Evolutionary conservation across 64 coral and sea anemone genomes (phyloP), one percentile per base, ranked within the genome.

Genomic region (Pachyseris speciosa): DNA sequence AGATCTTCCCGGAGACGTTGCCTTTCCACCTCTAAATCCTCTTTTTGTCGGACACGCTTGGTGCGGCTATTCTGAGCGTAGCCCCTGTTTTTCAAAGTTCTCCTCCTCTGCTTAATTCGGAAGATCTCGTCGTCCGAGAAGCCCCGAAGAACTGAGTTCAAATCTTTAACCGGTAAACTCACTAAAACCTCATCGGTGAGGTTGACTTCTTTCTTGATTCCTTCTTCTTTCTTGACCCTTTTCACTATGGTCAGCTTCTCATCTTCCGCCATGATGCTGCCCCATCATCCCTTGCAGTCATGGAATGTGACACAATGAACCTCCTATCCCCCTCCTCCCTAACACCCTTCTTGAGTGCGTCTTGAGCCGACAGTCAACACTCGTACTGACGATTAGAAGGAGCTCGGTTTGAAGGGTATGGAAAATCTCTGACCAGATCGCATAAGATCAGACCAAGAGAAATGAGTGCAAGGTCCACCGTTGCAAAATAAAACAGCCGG

Each of bases 11-110:
- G 83, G 9, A 98, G 72, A 31, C 85, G 90, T 36, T 95, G 89
- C 45, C 94, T 86, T 69, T 98, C 96, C 1, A 81, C 79, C 20
- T 98, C 96, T 0, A 98, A 72, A 79, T 98, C 93, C 63, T 95
- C 86, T 66, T 87, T 84, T 39, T 98, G 96, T 11, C 90, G 75
- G 3, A 98, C 96, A 32, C 96, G 93, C n/a, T 98, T 98, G 41
- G 91, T 95, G 63, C 96, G 78, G 49, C 96, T 98, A 31, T 95
- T 98, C 81, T 98, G 96, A 74, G 96, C 96, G 87, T 98, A 98
- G 41, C 96, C 96, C 42, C 96, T 85, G 69, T 98, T 98, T 78
- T 98, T 98, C 38, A 98, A 69, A 43, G 95, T 98, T 94, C 95
- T 83, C 19, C 95, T 87, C 16, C 95, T 60, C 80, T 98, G 95